These are phyloP conservation scores for Trichoplusia ni DNA, from an alignment of 1,140 invertebrate species.

Conservation along the genomic window DNA sequence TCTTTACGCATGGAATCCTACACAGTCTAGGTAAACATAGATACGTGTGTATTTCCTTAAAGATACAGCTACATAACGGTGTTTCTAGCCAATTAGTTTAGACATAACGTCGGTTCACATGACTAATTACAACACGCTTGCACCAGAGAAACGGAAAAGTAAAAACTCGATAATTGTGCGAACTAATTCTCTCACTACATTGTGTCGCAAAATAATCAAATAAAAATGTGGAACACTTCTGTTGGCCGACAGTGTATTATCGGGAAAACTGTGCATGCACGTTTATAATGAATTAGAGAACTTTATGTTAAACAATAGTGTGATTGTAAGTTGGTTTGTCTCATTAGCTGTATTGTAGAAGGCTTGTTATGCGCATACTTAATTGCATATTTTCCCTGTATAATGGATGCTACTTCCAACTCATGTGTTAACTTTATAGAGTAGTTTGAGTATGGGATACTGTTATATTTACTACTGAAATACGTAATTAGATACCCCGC, in stretches of 20 bases:
- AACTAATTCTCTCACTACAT: constrained; percentile 29
- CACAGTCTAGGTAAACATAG: not conserved
- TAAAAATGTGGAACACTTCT: constrained; percentile 38
- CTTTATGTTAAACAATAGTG: constrained; percentile 11
- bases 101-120: constrained; percentile 14
- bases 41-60: constrained; percentile 9
- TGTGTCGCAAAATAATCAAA: constrained; percentile 36
- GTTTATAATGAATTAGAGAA: not conserved
- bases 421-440: no score
- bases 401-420: no score
- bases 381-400: no score
- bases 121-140: constrained; percentile 20
- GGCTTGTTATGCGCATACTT: no score
- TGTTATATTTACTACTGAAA: no score
- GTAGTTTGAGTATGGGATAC: no score
- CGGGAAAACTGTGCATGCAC: not conserved
- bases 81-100: constrained; percentile 12
- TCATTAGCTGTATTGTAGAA: no score
- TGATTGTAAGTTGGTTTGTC: no score
- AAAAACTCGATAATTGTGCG: constrained; percentile 38
- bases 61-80: constrained; percentile 2
- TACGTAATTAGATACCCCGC: no score
- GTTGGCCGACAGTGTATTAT: constrained; percentile 27
- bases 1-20: no score
- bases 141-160: constrained; percentile 34